Evolutionary conservation across 2,888 invertebrate species (phyloP), one percentile per base, ranked within the genome.

Genomic region (Girardia tigrina): DNA sequence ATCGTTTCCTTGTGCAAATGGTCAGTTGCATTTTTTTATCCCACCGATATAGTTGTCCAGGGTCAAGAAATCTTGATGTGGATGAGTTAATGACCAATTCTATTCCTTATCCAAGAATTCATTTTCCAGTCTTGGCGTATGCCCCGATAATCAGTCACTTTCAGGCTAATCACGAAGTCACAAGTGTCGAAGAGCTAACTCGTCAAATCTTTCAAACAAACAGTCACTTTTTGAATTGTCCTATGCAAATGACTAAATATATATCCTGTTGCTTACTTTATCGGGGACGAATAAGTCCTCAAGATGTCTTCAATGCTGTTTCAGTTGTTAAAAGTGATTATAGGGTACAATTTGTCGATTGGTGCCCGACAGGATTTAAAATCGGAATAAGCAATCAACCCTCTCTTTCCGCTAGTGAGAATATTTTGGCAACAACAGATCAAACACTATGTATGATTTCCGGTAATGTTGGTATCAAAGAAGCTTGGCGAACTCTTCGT

Each of bases 391-490:
- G 36, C 26, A 36, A 75, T 26, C 75, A 76, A 42, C 76, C 76
- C 16, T 75, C 76, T 1, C 23, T 70, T 1, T 23, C 36, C 12
- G 76, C 29, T n/a, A 87, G 87, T 0, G 82, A 82, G 28, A 82
- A 82, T 72, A 82, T 83, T 78, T 77, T 83, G 73, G 90, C 90
- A 71, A 88, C 88, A 77, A 86, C 90, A 26, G 79, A 92, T 78
- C 87, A 90, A 79, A 90, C 91, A 42, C 90, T 91, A 0, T 90
- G 90, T 78, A 91, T 92, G 90, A 86, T 92, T 74, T 89, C 90
- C 82, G 94, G 94, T 85, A 93, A 92, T 4, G 94, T 92, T 20
- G 91, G 92, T 79, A 91, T 92, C 81, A 89, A 90, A 16, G 90
- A 91, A 81, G 92, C 92, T 73, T 93, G 92, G 90, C 89, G 89